Conservation (phyloP, 2,888 invertebrate species). For the Nemotelus pantherinus region DNA sequence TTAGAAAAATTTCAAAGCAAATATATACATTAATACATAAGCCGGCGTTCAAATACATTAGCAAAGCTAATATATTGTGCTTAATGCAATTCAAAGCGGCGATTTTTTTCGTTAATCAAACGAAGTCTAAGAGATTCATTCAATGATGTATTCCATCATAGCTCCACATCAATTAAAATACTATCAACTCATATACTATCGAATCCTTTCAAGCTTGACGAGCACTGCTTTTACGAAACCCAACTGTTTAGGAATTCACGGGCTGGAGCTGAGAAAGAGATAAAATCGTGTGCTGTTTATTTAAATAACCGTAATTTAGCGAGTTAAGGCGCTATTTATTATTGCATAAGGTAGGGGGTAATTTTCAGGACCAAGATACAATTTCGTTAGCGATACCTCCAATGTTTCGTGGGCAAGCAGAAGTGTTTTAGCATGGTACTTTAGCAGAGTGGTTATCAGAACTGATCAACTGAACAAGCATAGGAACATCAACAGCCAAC, state of each 20-base stretch:
- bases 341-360: slow-evolving; percentile 52
- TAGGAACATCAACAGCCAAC: not conserved
- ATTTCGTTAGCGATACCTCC: slow-evolving; percentile 44
- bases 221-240: too few species aligned
- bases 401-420: slow-evolving; percentile 43
- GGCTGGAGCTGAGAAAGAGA: slow-evolving; percentile 50
- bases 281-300: slow-evolving; percentile 64
- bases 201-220: too few species aligned
- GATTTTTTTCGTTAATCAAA: too few species aligned
- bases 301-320: slow-evolving; percentile 63
- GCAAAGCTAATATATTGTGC: too few species aligned
- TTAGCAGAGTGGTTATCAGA: slow-evolving; percentile 42
- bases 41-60: too few species aligned
- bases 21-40: too few species aligned
- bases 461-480: not conserved
- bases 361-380: slow-evolving; percentile 47
- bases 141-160: too few species aligned
- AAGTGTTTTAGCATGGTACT: slow-evolving; percentile 47
- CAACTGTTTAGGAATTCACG: slow-evolving; percentile 10
- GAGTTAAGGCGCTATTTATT: slow-evolving; percentile 58
- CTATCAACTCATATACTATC: too few species aligned
- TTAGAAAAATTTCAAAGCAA: too few species aligned
- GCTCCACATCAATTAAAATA: too few species aligned
- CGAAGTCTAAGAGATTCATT: too few species aligned
- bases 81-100: too few species aligned